Percentiles rank a stretch among this genome's conserved stretches.
Conservation (phyloP, 2,113 vertebrate genomes). For the Pao palembangensis region DNA sequence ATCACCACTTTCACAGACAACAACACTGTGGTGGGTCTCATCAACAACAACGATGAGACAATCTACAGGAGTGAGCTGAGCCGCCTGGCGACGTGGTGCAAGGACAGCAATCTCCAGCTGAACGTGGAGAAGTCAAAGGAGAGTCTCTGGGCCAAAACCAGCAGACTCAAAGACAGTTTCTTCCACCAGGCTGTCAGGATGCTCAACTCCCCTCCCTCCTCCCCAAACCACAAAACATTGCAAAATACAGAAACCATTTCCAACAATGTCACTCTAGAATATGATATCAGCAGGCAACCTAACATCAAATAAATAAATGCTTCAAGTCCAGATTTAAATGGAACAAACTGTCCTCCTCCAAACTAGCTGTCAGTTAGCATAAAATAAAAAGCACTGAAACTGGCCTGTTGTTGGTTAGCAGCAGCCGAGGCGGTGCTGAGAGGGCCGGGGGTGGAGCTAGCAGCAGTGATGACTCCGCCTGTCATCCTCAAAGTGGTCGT, state of each 20-base stretch:
- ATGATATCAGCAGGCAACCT: too few relatives aligned
- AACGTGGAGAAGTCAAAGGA: too few relatives aligned
- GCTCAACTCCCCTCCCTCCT: too few relatives aligned
- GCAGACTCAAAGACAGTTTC: too few relatives aligned
- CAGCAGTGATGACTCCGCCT: slow-evolving; percentile 88
- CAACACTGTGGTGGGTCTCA: too few relatives aligned
- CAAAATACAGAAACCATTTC: background rate
- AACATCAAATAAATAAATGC: background rate
- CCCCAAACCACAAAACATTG: background rate
- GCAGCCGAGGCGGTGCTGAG: slow-evolving; percentile 72
- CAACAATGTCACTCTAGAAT: background rate
- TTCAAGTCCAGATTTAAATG: background rate
- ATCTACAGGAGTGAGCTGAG: too few relatives aligned
- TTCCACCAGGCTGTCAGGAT: too few relatives aligned
- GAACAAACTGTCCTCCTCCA: background rate
- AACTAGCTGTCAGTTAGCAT: background rate
- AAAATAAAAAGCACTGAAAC: slow-evolving; percentile 5
- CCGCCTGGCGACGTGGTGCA: too few relatives aligned
- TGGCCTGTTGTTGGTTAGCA: slow-evolving; percentile 65
- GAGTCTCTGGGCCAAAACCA: too few relatives aligned
- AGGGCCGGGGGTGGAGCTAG: slow-evolving; percentile 77
- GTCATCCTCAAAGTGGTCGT: slow-evolving; percentile 90
- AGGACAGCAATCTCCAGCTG: too few relatives aligned
- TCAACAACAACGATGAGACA: too few relatives aligned
- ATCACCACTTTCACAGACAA: background rate